These are phyloP conservation scores for Tricholaema leucomelas DNA, from an alignment of 2,113 vertebrate species.

Conservation along the genomic window DNA sequence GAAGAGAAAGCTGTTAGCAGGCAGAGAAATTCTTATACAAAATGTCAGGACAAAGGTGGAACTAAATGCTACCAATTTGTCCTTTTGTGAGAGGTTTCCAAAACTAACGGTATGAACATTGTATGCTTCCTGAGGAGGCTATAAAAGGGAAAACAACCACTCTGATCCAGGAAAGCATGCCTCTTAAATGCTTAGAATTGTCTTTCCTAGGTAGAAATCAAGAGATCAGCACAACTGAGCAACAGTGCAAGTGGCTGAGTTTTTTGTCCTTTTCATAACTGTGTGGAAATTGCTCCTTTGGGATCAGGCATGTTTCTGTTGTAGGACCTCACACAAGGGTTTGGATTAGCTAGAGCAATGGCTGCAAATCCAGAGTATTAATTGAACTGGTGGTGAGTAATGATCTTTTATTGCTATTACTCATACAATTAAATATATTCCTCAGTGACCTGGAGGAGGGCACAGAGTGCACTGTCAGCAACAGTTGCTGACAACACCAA, in stretches of 20 bases:
- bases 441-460: no score
- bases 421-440: background rate
- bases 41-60: conserved; percentile 33
- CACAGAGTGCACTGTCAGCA: no score
- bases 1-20: conserved; percentile 16
- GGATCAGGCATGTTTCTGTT: background rate
- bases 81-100: conserved; percentile 4
- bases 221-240: background rate
- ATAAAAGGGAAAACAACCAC: background rate
- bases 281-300: background rate
- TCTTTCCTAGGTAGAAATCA: background rate
- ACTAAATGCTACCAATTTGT: conserved; percentile 28
- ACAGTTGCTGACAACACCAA: no score
- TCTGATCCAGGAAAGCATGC: background rate
- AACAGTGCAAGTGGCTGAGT: background rate
- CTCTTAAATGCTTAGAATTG: background rate
- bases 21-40: conserved; percentile 14
- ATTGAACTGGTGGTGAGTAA: background rate
- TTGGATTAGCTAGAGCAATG: background rate
- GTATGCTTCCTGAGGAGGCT: background rate
- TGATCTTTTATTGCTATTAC: background rate
- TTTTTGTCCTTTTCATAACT: background rate
- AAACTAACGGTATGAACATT: background rate
- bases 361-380: background rate
- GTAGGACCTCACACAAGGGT: background rate